Conservation (phyloP, 1,140 invertebrate genomes). For the Sitobion miscanthi region DNA sequence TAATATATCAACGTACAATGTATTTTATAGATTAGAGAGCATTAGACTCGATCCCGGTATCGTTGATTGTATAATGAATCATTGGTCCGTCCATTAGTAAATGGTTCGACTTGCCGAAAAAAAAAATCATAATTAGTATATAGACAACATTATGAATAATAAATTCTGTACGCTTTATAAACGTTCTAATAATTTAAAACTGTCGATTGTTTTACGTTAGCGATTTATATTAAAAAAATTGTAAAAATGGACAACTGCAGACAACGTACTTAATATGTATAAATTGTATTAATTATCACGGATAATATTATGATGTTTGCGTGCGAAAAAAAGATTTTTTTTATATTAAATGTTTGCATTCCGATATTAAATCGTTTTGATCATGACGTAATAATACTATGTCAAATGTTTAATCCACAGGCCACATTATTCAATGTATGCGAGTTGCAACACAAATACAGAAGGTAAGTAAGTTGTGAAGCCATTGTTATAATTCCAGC, state of each 20-base stretch:
- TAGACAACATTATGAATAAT: not conserved
- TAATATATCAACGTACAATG: not conserved
- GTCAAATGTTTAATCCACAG: not conserved
- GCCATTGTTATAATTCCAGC: not conserved
- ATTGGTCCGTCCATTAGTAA: not conserved
- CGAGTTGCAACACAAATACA: not conserved
- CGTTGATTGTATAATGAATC: not conserved
- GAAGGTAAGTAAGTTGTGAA: not conserved
- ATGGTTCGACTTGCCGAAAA: not conserved
- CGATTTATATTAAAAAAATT: not conserved
- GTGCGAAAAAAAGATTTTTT: not conserved
- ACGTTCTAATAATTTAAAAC: not conserved
- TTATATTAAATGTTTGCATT: too few species aligned
- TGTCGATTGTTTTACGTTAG: not conserved
- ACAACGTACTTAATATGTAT: not conserved
- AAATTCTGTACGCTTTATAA: not conserved
- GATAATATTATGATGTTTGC: not conserved
- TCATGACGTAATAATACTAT: not conserved
- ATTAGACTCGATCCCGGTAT: not conserved
- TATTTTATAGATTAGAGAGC: not conserved
- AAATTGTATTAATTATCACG: not conserved
- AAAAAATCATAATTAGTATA: not conserved
- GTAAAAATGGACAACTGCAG: not conserved
- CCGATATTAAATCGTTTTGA: not conserved
- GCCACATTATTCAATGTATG: not conserved